Evolutionary conservation across 2,888 invertebrate genomes (phyloP).

Genomic region (Acrobasis repandana): DNA sequence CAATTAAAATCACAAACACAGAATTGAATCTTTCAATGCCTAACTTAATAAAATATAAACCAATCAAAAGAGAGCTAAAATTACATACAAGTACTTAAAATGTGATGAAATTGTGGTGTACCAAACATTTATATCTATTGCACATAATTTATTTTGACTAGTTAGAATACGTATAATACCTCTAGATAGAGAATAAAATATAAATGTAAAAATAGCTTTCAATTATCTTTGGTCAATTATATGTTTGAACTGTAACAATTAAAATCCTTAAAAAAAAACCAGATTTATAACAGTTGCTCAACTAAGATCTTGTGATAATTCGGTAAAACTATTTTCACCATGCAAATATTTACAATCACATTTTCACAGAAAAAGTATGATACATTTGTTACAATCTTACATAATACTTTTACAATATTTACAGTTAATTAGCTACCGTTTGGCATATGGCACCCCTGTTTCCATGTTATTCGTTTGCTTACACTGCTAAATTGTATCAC

Average conservation of each 20-base stretch:
- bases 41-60: background rate
- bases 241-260: background rate
- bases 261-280: too few relatives aligned
- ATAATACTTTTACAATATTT: constrained; percentile 33
- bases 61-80: background rate
- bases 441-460: constrained; percentile 66
- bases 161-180: too few relatives aligned
- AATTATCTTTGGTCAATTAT: background rate
- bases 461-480: constrained; percentile 50
- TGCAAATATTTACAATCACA: constrained; percentile 6
- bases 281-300: too few relatives aligned
- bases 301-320: too few relatives aligned
- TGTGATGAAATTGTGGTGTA: background rate
- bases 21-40: background rate
- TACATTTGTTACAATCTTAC: constrained; percentile 33
- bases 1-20: background rate
- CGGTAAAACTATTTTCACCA: background rate
- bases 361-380: constrained; percentile 18
- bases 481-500: constrained; percentile 33
- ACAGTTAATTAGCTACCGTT: constrained; percentile 40
- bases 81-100: background rate
- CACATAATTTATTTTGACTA: background rate
- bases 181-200: background rate
- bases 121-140: background rate
- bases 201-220: background rate